Percentiles rank a stretch among this genome's conserved stretches.
phyloP scores from a whole-genome alignment of 2,797 vertebrate species.

The Eupleurogrammus muticus region DNA sequence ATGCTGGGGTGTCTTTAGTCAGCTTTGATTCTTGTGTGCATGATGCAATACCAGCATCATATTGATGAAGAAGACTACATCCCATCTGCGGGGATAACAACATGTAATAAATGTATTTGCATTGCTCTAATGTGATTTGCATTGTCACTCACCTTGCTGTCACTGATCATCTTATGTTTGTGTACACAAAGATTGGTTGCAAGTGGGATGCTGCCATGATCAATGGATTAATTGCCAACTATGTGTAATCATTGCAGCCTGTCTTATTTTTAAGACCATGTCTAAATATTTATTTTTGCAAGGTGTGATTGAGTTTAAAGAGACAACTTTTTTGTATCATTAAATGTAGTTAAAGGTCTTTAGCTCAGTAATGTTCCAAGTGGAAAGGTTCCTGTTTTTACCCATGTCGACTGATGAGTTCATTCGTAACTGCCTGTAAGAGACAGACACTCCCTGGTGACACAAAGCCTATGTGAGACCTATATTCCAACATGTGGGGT shows the following conservation, averaged over 20 bases:
- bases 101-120: neutral
- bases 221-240: no score
- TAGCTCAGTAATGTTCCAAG: neutral
- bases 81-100: no score
- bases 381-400: no score
- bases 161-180: neutral
- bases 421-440: neutral
- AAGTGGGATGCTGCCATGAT: no score
- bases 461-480: neutral
- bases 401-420: neutral
- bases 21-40: neutral
- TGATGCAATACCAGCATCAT: constrained; percentile 31
- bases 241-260: neutral
- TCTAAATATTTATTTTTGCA: neutral
- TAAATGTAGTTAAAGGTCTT: neutral
- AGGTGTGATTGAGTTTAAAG: neutral
- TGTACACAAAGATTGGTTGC: neutral
- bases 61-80: neutral
- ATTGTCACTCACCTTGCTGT: neutral
- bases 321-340: neutral
- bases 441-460: neutral
- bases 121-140: neutral
- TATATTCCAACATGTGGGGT: neutral
- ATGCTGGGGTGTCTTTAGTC: no score
- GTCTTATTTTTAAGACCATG: neutral